Evolutionary conservation across 1,140 invertebrate species (phyloP), one percentile per base, ranked within the genome.

Genomic region (Pollicipes pollicipes): DNA sequence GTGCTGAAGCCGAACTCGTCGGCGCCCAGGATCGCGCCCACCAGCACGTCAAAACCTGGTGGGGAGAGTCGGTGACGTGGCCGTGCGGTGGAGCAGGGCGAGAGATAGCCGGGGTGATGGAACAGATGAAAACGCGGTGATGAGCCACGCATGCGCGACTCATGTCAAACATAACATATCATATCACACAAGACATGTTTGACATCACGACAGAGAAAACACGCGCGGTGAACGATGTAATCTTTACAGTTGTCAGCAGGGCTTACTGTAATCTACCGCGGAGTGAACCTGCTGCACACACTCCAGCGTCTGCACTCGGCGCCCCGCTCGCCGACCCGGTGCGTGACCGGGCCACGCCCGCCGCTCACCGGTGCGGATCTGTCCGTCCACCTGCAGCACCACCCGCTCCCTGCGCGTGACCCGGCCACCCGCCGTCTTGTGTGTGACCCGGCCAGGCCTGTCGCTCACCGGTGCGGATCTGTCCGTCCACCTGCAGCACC

Each of bases 1-100:
- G 97, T 99, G 78, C 93, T 96, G 78, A 98, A 94, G n/a, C 96
- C 97, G 82, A 98, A 95, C 82, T 99, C 96, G 82, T 99, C 97
- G 21, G 97, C 97, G 66, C 97, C 97, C 4, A 99, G 82, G 67
- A 98, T 78, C 8, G 93, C 95, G 26, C 93, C 96, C 32, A 98
- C 91, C 69, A 98, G 85, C n/a, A 99, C 91, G 82, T 99, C 97
- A 79, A 94, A 93, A 35, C 95, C 88, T 85, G 72, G 28, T 69
- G 35, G 1, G 69, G 30, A 0, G 26, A 76, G 70, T 92, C 17
- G 84, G 87, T 76, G 91, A 91, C n/a, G 81, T 93, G 6, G 90
- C 82, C 0, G 83, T 92, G 3, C 92, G 95, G 78, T 95, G 88
- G 88, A 95, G 87, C 74, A 27, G 77, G 64, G 88, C 93, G 79